Conservation (phyloP, 2,888 invertebrate genomes). For the Oxytorus armatus region DNA sequence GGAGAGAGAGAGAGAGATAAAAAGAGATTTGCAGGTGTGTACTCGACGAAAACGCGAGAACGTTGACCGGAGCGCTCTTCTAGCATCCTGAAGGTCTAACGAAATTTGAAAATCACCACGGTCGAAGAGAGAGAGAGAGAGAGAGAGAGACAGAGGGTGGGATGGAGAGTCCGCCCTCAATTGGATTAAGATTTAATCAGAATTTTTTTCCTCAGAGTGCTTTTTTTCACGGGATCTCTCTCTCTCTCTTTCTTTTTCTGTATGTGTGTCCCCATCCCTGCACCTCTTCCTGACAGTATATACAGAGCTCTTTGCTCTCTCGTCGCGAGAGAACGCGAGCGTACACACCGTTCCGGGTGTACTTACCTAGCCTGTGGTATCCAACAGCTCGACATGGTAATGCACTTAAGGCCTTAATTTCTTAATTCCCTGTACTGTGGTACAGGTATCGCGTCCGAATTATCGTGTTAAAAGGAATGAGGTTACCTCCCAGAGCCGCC, state of each 20-base stretch:
- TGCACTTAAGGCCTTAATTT: constrained; percentile 79
- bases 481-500: constrained; percentile 65
- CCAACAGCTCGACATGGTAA: constrained; percentile 70
- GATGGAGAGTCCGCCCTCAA: constrained; percentile 61
- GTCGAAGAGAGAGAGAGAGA: constrained; percentile 25
- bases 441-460: constrained; percentile 73
- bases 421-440: constrained; percentile 74
- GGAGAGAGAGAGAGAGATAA: background rate
- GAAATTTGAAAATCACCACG: constrained; percentile 69
- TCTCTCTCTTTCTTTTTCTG: constrained; percentile 35
- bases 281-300: constrained; percentile 20
- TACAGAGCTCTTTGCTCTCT: constrained; percentile 17
- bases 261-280: background rate
- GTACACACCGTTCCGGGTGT: constrained; percentile 37
- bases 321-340: constrained; percentile 18
- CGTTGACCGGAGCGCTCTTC: background rate
- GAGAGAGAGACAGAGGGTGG: constrained; percentile 4
- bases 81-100: constrained; percentile 34
- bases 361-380: constrained; percentile 44
- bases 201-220: constrained; percentile 66
- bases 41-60: background rate
- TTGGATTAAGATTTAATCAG: constrained; percentile 80
- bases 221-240: constrained; percentile 35
- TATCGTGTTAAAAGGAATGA: constrained; percentile 74
- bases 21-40: background rate